Conservation (phyloP, 2,888 invertebrate species). For the Tenthredo mesomela region DNA sequence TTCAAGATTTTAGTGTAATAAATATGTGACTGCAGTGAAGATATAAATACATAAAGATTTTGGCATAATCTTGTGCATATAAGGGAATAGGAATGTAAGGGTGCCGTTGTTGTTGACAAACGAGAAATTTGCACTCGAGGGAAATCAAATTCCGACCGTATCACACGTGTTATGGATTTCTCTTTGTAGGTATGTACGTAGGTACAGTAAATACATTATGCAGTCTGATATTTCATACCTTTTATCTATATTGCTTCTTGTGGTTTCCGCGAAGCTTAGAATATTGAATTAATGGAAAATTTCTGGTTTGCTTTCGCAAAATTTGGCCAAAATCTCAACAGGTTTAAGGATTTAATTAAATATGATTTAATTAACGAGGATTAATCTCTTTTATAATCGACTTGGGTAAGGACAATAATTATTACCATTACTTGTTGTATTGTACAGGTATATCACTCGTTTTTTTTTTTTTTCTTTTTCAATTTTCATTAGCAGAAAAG, state of each 20-base stretch:
- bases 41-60: neutral
- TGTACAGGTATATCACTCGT: neutral
- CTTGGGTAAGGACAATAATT: neutral
- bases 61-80: neutral
- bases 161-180: slow-evolving; percentile 35
- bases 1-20: neutral
- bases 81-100: neutral
- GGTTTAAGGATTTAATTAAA: neutral
- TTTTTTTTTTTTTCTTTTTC: neutral
- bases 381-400: neutral
- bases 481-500: neutral
- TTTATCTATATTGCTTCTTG: neutral
- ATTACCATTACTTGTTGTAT: neutral
- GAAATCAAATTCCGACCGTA: slow-evolving; percentile 28
- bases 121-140: slow-evolving; percentile 30
- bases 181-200: neutral
- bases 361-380: neutral
- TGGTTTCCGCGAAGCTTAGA: neutral
- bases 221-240: slow-evolving; percentile 34
- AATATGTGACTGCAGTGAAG: neutral
- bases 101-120: slow-evolving; percentile 11
- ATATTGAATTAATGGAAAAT: neutral
- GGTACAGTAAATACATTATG: neutral
- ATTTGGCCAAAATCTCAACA: neutral
- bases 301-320: neutral